These are phyloP conservation scores for Ptychadena robeensis DNA, from an alignment of 2,797 vertebrate species.

Conservation along the genomic window DNA sequence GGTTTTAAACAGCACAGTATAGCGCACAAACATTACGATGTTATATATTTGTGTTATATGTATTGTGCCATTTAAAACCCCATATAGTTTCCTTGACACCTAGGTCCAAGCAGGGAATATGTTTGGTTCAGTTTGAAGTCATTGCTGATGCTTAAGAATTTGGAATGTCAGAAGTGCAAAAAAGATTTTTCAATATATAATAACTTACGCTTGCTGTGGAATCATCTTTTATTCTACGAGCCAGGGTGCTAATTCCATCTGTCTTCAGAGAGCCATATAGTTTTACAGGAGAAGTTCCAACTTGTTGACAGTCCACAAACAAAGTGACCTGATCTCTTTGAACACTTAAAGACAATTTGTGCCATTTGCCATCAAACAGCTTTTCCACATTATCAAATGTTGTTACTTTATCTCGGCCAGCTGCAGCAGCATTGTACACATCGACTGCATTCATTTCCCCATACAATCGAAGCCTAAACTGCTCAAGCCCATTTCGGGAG, in stretches of 20 bases:
- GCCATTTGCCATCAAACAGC: constrained; percentile 49
- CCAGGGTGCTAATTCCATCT: not conserved
- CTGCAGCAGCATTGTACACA: not conserved
- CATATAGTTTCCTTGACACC: too few relatives aligned
- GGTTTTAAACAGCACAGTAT: too few relatives aligned
- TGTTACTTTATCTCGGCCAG: constrained; percentile 8
- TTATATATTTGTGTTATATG: too few relatives aligned
- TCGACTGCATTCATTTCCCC: constrained; percentile 31
- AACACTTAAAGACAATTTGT: constrained; percentile 28
- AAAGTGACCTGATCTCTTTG: constrained; percentile 42
- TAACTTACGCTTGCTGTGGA: constrained; percentile 19
- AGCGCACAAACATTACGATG: too few relatives aligned
- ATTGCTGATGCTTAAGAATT: too few relatives aligned
- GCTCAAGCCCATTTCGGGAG: constrained; percentile 22
- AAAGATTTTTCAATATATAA: not conserved
- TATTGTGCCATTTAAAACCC: too few relatives aligned
- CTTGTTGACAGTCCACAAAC: constrained; percentile 46
- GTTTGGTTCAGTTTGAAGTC: too few relatives aligned
- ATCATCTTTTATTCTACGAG: constrained; percentile 12
- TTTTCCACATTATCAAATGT: constrained; percentile 32
- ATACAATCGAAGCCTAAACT: constrained; percentile 41
- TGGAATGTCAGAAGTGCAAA: too few relatives aligned
- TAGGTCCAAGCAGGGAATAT: too few relatives aligned
- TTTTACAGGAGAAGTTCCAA: constrained; percentile 43
- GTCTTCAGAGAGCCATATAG: constrained; percentile 37